Conservation (phyloP, 2,888 invertebrate species). For the Oscheius onirici region DNA sequence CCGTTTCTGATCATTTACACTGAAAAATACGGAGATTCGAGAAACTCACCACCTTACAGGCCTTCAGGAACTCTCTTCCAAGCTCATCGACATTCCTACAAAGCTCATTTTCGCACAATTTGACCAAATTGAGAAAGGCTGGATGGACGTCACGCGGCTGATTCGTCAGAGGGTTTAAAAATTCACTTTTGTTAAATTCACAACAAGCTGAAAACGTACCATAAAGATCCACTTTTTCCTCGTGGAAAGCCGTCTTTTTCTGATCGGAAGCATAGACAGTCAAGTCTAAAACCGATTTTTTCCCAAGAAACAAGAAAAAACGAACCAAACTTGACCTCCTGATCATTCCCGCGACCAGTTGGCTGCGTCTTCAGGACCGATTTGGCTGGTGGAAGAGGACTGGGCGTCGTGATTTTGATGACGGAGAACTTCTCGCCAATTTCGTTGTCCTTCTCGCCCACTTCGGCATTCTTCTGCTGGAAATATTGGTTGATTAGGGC, state of each 20-base stretch:
- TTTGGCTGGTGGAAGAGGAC: background rate
- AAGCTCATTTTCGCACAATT: conserved; percentile 46
- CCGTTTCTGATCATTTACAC: too few relatives aligned
- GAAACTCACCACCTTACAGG: conserved; percentile 40
- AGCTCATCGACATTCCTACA: conserved; percentile 54
- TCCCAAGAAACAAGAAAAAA: background rate
- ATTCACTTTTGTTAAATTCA: background rate
- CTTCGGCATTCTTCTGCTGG: background rate
- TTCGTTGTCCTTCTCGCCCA: background rate
- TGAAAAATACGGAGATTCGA: too few relatives aligned
- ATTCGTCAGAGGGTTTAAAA: background rate
- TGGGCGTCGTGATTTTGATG: background rate
- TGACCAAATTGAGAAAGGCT: conserved; percentile 52
- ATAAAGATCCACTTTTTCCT: background rate
- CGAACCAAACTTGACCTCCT: conserved; percentile 14
- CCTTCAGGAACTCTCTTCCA: conserved; percentile 53
- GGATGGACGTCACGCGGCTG: conserved; percentile 46
- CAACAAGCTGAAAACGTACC: background rate
- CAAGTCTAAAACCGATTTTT: background rate
- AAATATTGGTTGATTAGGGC: too few relatives aligned
- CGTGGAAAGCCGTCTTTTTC: too few relatives aligned
- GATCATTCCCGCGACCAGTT: background rate
- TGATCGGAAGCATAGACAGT: conserved; percentile 1
- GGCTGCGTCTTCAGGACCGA: background rate
- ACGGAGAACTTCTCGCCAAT: background rate